Base-by-base conservation (phyloP, 2,797 vertebrate genomes). In the Telmatherina bonti region DNA sequence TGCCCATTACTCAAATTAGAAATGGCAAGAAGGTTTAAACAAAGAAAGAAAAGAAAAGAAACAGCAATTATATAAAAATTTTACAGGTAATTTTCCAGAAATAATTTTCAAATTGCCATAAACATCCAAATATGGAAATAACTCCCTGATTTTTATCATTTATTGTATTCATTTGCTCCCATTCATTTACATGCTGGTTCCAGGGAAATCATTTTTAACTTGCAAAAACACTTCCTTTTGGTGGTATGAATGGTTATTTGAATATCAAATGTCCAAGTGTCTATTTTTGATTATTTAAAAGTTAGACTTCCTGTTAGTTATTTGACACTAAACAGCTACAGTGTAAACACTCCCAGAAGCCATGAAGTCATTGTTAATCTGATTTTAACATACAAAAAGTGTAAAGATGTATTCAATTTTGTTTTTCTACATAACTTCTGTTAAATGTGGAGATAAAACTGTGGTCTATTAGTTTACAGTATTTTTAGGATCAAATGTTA, bases 1-100 rank as follows among this genome's bases (percentile, higher is more conserved):
- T 57, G 73, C 67, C 70, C 70, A 64, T 90, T 84, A 88, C 75
- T 82, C 78, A 89, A 89, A 90, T 85, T 83, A 71, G 75, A 85
- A 65, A 58, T 86, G 86, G 76, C 86, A 85, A 79, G 85, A 51
- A 56, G 29, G 64, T 71, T 84, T 81, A 73, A 85, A 35, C 8
- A 57, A 87, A 89, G 86, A n/a, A 83, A 85, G 76, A 74, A 49
- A 24, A 58, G 54, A 56, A 78, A 81, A 82, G 79, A 47, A 82
- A 74, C 69, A 79, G 71, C 36, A 38, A 55, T 63, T 20, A 68
- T 1, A 4, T 78, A 8, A 47, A n/a, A 47, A 47, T 20, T 47
- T 2, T 4, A 62, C 29, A 22, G 36, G 56, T 55, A 59, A 43
- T 29, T 75, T 81, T 57, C 47, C 60, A 55, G 51, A 69, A 85